These are phyloP conservation scores for Pollimyrus isidori DNA, from an alignment of 2,113 vertebrate genomes.

Conservation along the genomic window DNA sequence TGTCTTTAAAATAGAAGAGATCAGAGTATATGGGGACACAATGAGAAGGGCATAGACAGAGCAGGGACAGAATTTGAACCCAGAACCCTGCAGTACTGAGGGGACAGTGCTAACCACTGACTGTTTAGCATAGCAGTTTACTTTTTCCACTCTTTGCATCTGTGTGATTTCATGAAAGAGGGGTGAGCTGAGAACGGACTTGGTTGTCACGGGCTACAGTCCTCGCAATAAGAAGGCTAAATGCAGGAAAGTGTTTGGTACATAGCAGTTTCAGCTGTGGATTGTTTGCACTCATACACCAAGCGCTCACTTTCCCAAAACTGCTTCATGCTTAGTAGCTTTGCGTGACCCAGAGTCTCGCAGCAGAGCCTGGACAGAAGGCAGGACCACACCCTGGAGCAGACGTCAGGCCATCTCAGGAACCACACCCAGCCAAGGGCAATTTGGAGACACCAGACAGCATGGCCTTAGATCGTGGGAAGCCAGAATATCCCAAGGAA, in stretches of 20 bases:
- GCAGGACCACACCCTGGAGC: background rate
- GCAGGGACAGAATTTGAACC: background rate
- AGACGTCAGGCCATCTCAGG: background rate
- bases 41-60: background rate
- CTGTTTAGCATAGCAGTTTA: background rate
- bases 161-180: background rate
- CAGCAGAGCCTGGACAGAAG: background rate
- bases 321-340: background rate
- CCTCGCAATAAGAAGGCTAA: background rate
- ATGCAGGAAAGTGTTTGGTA: background rate
- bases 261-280: background rate
- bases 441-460: constrained; percentile 6
- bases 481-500: background rate
- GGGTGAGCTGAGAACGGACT: background rate
- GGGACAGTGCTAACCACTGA: background rate
- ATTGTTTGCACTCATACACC: background rate
- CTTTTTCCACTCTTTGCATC: background rate
- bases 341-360: background rate
- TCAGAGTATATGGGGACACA: background rate
- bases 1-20: background rate
- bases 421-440: constrained; percentile 2
- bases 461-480: background rate
- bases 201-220: background rate
- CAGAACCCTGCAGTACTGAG: background rate
- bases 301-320: background rate